Evolutionary conservation across 2,797 vertebrate species (phyloP).

Genomic region (Sciurus vulgaris): DNA sequence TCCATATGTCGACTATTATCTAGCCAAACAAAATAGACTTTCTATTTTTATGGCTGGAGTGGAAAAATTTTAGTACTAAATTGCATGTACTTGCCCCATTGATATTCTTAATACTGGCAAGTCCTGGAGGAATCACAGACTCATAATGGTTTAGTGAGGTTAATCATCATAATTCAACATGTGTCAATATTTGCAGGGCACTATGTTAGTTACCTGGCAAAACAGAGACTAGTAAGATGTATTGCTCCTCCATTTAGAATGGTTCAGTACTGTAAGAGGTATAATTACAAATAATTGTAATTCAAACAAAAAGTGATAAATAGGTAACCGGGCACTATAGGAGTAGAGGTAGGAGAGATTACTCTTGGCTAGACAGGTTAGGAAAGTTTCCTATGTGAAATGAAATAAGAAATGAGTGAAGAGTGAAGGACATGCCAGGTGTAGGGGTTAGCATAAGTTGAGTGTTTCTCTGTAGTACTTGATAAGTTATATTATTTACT

Average conservation of each 20-base stretch:
- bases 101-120: constrained; percentile 51
- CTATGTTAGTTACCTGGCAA: background rate
- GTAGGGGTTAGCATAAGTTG: constrained; percentile 46
- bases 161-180: constrained; percentile 45
- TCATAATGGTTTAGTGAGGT: constrained; percentile 51
- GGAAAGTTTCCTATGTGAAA: constrained; percentile 4
- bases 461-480: background rate
- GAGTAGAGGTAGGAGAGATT: constrained; percentile 28
- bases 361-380: constrained; percentile 8
- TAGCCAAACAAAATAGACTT: constrained; percentile 41
- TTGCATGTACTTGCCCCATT: background rate
- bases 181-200: background rate
- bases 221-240: background rate
- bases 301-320: constrained; percentile 10
- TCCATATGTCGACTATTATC: constrained; percentile 47
- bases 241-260: background rate
- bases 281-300: constrained; percentile 10
- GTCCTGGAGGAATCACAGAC: background rate
- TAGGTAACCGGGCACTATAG: background rate
- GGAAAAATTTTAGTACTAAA: constrained; percentile 37
- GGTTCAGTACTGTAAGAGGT: background rate
- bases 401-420: constrained; percentile 36
- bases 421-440: constrained; percentile 32
- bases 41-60: constrained; percentile 55
- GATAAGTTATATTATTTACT: constrained; percentile 61